Percentiles rank a stretch among this genome's conserved stretches.
These are phyloP conservation scores for Acanthosepion esculentum DNA, from an alignment of 2,888 invertebrate species.

Conservation along the genomic window DNA sequence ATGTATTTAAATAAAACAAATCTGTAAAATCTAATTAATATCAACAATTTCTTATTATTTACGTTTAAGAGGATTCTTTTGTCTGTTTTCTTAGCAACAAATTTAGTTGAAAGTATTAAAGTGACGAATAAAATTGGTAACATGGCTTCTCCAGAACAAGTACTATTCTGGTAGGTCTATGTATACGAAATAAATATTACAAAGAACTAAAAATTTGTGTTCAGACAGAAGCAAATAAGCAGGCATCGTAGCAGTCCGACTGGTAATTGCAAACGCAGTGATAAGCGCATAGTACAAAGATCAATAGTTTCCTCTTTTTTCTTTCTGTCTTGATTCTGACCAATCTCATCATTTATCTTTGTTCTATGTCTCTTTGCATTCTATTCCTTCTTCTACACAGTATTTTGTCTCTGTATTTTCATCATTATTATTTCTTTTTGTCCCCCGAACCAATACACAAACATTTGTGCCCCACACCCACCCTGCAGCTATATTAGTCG, in stretches of 20 bases:
- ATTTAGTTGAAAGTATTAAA: no score
- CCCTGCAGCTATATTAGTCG: slow-evolving; percentile 9
- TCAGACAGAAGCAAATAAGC: background rate
- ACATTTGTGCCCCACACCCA: background rate
- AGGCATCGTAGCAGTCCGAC: background rate
- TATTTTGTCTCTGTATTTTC: slow-evolving; percentile 21
- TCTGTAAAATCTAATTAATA: no score
- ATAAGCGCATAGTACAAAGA: background rate
- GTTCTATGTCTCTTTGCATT: background rate
- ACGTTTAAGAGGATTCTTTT: no score
- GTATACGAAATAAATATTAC: background rate
- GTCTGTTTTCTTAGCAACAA: no score
- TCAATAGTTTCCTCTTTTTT: background rate
- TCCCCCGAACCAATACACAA: slow-evolving; percentile 4
- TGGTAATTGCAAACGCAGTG: background rate
- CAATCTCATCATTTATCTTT: slow-evolving; percentile 33
- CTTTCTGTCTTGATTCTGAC: slow-evolving; percentile 20
- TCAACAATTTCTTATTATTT: no score
- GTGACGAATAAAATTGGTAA: no score
- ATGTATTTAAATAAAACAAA: no score
- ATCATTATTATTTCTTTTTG: slow-evolving; percentile 33
- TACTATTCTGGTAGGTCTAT: no score
- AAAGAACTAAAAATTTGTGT: background rate
- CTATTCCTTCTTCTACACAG: background rate
- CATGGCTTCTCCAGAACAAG: no score